These are phyloP conservation scores for Balanococcus diminutus DNA, from an alignment of 2,888 invertebrate genomes.

Conservation along the genomic window DNA sequence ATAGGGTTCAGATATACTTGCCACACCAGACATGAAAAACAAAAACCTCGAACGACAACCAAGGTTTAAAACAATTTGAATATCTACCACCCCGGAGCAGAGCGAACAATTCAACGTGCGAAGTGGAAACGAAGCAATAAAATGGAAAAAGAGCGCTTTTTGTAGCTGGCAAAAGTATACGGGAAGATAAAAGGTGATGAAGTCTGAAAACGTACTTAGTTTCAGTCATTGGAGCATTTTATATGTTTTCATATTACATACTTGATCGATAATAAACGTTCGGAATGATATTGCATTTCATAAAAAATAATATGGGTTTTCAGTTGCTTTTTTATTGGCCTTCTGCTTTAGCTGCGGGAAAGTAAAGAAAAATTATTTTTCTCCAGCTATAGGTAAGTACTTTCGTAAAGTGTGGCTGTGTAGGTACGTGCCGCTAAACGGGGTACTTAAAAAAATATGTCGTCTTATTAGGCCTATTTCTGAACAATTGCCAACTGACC, in stretches of 20 bases:
- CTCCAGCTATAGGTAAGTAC: background rate
- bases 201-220: slow-evolving; percentile 36
- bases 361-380: background rate
- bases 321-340: slow-evolving; percentile 17
- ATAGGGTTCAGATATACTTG: too few relatives aligned
- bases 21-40: too few relatives aligned
- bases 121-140: slow-evolving; percentile 1
- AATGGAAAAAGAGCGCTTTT: background rate
- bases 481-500: background rate
- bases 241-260: slow-evolving; percentile 41
- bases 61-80: background rate
- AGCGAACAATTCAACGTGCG: background rate
- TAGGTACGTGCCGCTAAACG: background rate
- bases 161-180: background rate
- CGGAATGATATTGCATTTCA: slow-evolving; percentile 6
- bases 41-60: too few relatives aligned
- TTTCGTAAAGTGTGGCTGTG: background rate
- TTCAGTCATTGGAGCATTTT: slow-evolving; percentile 42
- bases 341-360: background rate
- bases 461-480: too few relatives aligned
- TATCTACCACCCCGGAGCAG: background rate
- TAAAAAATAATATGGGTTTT: slow-evolving; percentile 6
- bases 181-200: slow-evolving; percentile 29
- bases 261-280: slow-evolving; percentile 45
- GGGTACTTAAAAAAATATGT: background rate